Evolutionary conservation across 2,113 vertebrate genomes (phyloP), one percentile per base, ranked within the genome.

Genomic region (Psittacula cyanocephala): DNA sequence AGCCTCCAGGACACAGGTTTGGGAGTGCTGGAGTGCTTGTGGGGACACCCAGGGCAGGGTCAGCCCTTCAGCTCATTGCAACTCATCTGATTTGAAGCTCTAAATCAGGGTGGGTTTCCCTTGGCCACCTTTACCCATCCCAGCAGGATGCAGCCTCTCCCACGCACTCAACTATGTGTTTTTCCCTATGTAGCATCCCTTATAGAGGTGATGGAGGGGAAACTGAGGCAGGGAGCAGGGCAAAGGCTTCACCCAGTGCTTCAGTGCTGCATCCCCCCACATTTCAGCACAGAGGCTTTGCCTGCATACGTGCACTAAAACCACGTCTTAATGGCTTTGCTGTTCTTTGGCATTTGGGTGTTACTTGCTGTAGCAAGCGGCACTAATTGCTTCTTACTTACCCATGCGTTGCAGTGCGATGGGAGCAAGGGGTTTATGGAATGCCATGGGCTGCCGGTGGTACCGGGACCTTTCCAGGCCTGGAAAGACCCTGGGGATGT

Each of bases 281-380:
- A 63, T 14, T 60, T 39, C 41, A 77, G 20, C 8, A 8, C 57
- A 37, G 2, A 19, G 47, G 43, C 29, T 41, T 39, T 5, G 3
- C 65, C 41, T 25, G 33, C 84, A 72, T 11, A 16, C 3, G 5
- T 0, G 18, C 76, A 11, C 35, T 15, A 41, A 88, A 70, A 46
- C 0, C 81, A 83, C 86, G 15, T n/a, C 33, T 76, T 62, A 77
- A 72, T 14, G 72, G 89, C 95, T 95, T 47, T 13, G 59, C 91
- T 87, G 24, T 33, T 63, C 85, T 55, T 75, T 97, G 98, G 97
- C 97, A 95, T 97, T 97, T 96, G 96, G 95, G 97, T 96, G 95
- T 37, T 88, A 93, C 89, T 94, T 11, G 93, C 97, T 43, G 85
- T 25, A 87, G 91, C 92, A 88, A 97, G 95, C 70, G 33, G 68